Base-by-base conservation (phyloP, 2,113 vertebrate genomes). In the Trogon surrucura region DNA sequence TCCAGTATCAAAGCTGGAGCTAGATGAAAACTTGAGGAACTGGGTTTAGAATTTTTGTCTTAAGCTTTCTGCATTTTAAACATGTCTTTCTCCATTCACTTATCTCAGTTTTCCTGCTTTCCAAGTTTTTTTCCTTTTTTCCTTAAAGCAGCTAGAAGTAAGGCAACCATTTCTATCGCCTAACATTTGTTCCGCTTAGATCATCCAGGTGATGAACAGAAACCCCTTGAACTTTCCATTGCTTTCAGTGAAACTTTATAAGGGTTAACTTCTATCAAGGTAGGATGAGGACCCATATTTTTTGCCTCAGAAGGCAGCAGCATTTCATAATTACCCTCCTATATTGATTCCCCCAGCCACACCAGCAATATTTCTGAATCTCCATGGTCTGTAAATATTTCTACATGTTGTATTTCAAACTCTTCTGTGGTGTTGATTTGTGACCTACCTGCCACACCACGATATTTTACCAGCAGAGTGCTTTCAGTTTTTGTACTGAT, bases 351-450 rank as follows among this genome's bases (percentile, higher is more conserved):
- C 26, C 23, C 25, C 48, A 87, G 13, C 88, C 51, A 44, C 48
- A 36, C 34, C 58, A 94, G 69, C 61, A 95, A 72, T 93, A 96
- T 96, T 95, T 95, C 85, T 91, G 73, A 57, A 18, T 88, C 92
- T 91, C 75, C 32, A 36, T 17, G 38, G 72, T 72, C 94, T 90
- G 69, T 80, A 95, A 96, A 70, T 96, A 92, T 91, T 93, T 93
- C 95, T 92, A 36, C 60, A 62, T 27, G 48, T 25, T 60, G 56
- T 89, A 81, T 95, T 91, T 94, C 93, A 89, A 82, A 89, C 74
- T 83, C 29, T 87, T 56, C 83, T 86, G 80, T 65, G 61, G 71
- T 91, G 81, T 19, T 92, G 91, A 97, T 74, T 53, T 89, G 38
- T 14, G 30, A 60, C 87, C 67, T 80, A 41, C 60, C 73, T 88